Conservation (phyloP, 2,888 invertebrate species). For the Miltochrista miniata region DNA sequence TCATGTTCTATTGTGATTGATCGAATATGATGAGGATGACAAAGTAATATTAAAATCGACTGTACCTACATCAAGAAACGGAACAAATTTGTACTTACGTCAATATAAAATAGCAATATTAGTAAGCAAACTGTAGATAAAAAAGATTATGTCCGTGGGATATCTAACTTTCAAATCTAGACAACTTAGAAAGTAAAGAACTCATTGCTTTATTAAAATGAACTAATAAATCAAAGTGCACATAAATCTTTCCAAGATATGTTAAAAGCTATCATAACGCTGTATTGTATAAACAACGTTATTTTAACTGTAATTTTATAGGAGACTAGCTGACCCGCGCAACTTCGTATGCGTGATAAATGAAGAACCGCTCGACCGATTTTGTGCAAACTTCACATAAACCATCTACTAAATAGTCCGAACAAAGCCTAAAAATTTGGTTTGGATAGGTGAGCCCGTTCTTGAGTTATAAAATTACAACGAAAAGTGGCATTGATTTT, state of each 20-base stretch:
- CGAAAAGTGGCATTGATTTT: too few species aligned
- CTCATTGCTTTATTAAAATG: not conserved
- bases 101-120: too few species aligned
- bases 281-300: slow-evolving; percentile 12
- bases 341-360: too few species aligned
- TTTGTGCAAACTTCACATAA: too few species aligned
- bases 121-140: too few species aligned
- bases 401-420: too few species aligned
- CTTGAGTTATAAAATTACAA: too few species aligned
- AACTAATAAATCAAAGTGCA: not conserved
- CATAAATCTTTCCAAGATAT: not conserved
- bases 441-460: too few species aligned
- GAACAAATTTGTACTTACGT: not conserved
- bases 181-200: not conserved
- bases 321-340: too few species aligned
- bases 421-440: too few species aligned
- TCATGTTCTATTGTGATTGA: slow-evolving; percentile 18
- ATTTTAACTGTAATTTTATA: too few species aligned
- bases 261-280: slow-evolving; percentile 12
- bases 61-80: not conserved
- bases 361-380: too few species aligned
- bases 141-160: not conserved
- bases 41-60: not conserved
- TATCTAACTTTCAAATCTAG: not conserved
- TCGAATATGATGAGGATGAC: slow-evolving; percentile 5